These are phyloP conservation scores for Dioctria rufipes DNA, from an alignment of 2,888 invertebrate genomes.

Conservation along the genomic window DNA sequence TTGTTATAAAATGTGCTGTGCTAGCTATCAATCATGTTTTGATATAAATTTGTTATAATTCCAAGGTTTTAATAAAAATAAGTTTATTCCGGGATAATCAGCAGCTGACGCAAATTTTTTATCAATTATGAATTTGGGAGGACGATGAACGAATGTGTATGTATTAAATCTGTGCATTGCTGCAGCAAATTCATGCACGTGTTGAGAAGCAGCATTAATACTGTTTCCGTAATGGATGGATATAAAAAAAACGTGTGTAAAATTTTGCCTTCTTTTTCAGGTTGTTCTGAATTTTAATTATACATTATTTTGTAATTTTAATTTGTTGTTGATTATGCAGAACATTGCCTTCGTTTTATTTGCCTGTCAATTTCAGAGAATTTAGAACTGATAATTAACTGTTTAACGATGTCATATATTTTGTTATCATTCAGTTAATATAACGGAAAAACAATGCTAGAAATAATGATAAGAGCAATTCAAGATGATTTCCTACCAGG, in stretches of 20 bases:
- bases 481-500: not conserved
- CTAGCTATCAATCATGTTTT: no score
- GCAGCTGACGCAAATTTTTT: no score
- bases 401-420: not conserved
- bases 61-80: constrained; percentile 5
- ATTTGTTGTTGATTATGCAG: not conserved
- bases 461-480: not conserved
- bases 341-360: not conserved
- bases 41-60: not conserved
- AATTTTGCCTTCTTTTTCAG: not conserved
- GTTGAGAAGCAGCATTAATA: no score
- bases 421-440: not conserved
- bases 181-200: no score
- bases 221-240: no score
- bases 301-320: not conserved
- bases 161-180: no score
- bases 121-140: no score
- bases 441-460: not conserved
- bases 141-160: no score
- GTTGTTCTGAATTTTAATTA: not conserved
- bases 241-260: not conserved
- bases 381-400: not conserved
- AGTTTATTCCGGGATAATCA: not conserved
- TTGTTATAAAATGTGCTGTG: not conserved
- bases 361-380: not conserved